These are phyloP conservation scores for Oxyura jamaicensis DNA, from an alignment of 2,113 vertebrate genomes.

Conservation along the genomic window DNA sequence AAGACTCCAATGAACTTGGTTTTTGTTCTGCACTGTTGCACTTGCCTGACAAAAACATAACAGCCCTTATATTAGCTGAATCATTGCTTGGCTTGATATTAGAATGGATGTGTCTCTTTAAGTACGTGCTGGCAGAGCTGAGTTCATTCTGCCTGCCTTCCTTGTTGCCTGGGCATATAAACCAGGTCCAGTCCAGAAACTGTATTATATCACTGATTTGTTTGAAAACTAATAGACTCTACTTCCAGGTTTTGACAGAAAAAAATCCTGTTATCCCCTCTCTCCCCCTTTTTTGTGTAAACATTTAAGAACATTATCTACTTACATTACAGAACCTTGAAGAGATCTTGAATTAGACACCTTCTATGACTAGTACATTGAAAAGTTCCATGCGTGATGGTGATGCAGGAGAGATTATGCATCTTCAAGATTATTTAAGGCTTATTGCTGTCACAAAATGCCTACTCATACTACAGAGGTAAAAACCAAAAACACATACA, in stretches of 20 bases:
- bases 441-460: neutral
- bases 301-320: neutral
- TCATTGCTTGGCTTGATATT: neutral
- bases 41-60: neutral
- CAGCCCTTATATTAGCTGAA: neutral
- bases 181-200: neutral
- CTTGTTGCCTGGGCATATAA: neutral
- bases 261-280: neutral
- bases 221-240: neutral
- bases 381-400: neutral
- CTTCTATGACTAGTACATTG: neutral
- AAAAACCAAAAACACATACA: accelerated
- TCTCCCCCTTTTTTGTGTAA: neutral
- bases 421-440: neutral
- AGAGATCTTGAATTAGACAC: neutral
- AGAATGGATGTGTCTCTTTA: neutral
- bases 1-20: neutral
- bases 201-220: neutral
- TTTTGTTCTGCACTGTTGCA: neutral
- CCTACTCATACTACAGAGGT: neutral
- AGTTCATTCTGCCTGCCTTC: neutral
- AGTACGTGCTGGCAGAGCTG: slow-evolving; percentile 31
- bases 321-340: neutral
- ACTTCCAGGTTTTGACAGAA: neutral
- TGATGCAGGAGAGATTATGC: neutral